Base-by-base conservation (phyloP, 23 tunicate species). In the Halocynthia roretzi region DNA sequence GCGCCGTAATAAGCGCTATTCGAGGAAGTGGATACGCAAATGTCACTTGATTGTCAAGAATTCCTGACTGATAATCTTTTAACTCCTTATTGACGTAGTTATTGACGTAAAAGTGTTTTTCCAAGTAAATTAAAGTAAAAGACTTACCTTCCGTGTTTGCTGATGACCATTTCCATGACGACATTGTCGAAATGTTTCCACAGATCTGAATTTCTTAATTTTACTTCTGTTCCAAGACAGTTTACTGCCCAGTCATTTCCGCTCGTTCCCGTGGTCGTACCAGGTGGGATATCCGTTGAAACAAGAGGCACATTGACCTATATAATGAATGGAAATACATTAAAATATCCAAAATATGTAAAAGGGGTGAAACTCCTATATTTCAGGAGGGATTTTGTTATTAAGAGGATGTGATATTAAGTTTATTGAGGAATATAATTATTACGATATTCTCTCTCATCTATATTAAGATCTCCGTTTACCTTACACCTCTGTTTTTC, bases 181-280 rank as follows among this genome's bases (percentile, higher is more conserved):
- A 82, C 80, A 18, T 74, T 82, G 8, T 82, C 86, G 56, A 82
- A 82, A 40, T 74, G 50, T 52, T 75, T 82, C 86, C 86, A 82
- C 18, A 82, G 56, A 51, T 74, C 78, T 20, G 62, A 15, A 61
- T 72, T 82, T 21, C 71, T 56, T 73, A 82, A 53, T 75, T 75
- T 74, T 52, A 75, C 72, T 50, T 23, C 53, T 19, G 73, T 80
- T 23, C 86, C 86, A 80, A 82, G 54, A 73, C 86, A 82, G 7
- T 82, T 76, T 52, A 82, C 63, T 74, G 74, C 86, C 86, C 86
- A 82, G 19, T 82, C 86, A 48, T 73, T 82, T 50, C 66, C 86
- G 8, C 71, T 51, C 55, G 53, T 65, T 77, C 71, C 71, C 10
- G 71, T 23, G 7, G 62, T 65, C 8, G 81, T 71, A 20, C 54